These are phyloP conservation scores for Chelonia mydas DNA, from an alignment of 2,797 vertebrate species.

Conservation along the genomic window DNA sequence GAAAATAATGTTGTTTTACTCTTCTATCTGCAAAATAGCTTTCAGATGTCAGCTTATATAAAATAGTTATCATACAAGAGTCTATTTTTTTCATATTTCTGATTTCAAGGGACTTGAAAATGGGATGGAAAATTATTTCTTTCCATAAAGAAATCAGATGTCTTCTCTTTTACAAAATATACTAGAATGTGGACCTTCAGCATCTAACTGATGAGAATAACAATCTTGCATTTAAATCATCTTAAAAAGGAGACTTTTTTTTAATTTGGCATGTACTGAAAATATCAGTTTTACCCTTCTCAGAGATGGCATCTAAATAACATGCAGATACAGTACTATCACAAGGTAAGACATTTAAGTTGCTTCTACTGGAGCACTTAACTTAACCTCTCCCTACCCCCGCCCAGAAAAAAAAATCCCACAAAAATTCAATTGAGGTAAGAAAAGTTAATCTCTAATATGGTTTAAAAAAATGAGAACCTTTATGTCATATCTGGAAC, in stretches of 20 bases:
- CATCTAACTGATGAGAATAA: neutral
- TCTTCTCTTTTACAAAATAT: neutral
- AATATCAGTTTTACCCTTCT: neutral
- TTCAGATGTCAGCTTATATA: neutral
- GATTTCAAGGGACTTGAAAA: neutral
- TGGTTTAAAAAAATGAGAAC: fast-evolving
- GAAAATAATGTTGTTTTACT: neutral
- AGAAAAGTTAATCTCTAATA: neutral
- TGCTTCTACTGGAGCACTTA: neutral
- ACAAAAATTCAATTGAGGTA: neutral
- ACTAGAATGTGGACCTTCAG: neutral
- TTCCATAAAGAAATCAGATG: neutral
- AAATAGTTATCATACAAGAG: neutral
- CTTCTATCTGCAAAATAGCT: neutral
- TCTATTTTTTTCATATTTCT: neutral
- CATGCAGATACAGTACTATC: neutral
- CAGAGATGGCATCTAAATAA: neutral
- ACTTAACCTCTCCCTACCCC: neutral
- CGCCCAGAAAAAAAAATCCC: neutral
- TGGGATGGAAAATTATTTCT: neutral
- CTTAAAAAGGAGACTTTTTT: neutral
- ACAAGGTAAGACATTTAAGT: neutral
- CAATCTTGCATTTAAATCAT: neutral
- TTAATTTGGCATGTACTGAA: neutral
- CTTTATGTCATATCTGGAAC: neutral